Base-by-base conservation (phyloP, 2,888 invertebrate genomes). In the Charanyca ferruginea region DNA sequence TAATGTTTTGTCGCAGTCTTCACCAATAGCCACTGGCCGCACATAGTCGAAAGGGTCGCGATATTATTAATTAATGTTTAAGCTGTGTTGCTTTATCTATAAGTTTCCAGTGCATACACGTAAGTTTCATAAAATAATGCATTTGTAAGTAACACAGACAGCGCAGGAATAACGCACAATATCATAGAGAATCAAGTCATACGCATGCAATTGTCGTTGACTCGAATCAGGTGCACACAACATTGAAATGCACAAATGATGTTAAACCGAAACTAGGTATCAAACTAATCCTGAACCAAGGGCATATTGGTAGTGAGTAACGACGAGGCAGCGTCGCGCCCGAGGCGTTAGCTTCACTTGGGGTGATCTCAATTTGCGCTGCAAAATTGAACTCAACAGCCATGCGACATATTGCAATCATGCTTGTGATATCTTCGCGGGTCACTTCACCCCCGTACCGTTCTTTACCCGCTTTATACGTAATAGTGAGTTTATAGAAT, bases 41-140 rank as follows among this genome's bases (percentile, higher is more conserved):
- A 77, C 60, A 73, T 13, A 66, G 51, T 68, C 72, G 55, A 68
- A 84, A 84, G 88, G 89, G 89, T 89, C 89, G 90, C 90, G 86
- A 83, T 73, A 75, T 76, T 79, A 64, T 80, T 75, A 71, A 61
- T 73, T 79, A 51, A 52, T 67, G 51, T 66, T 66, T 81, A 76
- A 66, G 67, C 61, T 58, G 38, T 66, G 25, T 65, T 79, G 58
- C 61, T 49, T 66, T 60, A 20, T 61, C 49, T 67, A 49, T 67
- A 68, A 35, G 79, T 84, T 86, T 85, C 84, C 85, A 87, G 86
- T 87, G 85, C 84, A 81, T 72, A 47, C 23, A 49, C 41, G 44
- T 63, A 62, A 41, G 38, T 28, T 66, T 45, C 52, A 20, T 52
- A 22, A 61, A 35, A 11, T 8, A 32, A 32, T 22, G 5, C 68